Evolutionary conservation across 1,140 invertebrate species (phyloP), one percentile per base, ranked within the genome.

Genomic region (Diachasma alloeum): DNA sequence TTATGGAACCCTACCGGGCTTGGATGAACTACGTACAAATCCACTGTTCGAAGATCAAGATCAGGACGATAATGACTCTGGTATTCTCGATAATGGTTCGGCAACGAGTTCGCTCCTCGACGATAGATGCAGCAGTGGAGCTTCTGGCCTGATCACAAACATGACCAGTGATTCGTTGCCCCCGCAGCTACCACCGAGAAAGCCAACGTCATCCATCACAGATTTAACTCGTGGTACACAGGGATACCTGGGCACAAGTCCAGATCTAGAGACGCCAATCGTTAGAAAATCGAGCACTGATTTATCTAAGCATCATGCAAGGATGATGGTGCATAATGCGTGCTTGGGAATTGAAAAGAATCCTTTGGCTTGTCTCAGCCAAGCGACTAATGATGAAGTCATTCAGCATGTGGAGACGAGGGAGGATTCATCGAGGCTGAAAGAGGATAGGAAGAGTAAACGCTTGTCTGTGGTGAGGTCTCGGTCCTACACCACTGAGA

Each of bases 21-120:
- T 95, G 68, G 93, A 94, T 74, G 94, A 94, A 82, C 92, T 95
- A 68, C 91, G 93, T 78, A 93, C 92, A 79, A 91, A 91, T 75
- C 92, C 91, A 1, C 89, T 91, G 66, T 92, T 92, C 80, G 92
- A 93, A 78, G 92, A 93, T 84, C 92, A 93, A 80, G 84, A 88
- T 19, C 90, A 89, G 72, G 93, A 94, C 83, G 94, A 95, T 83
- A 92, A 93, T 59, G 94, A 95, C 84, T 94, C 93, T 26, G 94
- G 94, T 10, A 95, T 95, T 78, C 86, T 95, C 81, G 92, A 94
- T 77, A 94, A 94, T 81, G 93, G 93, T 81, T 94, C 93, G 0
- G 92, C 93, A 5, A 93, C 91, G 31, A 93, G 92, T 46, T 94
- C 93, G 0, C 88, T 94, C 26, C 91, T 93, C 73, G 93, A 94